phyloP scores from a whole-genome alignment of 2,113 vertebrate species.

The Pachyramphus minor region DNA sequence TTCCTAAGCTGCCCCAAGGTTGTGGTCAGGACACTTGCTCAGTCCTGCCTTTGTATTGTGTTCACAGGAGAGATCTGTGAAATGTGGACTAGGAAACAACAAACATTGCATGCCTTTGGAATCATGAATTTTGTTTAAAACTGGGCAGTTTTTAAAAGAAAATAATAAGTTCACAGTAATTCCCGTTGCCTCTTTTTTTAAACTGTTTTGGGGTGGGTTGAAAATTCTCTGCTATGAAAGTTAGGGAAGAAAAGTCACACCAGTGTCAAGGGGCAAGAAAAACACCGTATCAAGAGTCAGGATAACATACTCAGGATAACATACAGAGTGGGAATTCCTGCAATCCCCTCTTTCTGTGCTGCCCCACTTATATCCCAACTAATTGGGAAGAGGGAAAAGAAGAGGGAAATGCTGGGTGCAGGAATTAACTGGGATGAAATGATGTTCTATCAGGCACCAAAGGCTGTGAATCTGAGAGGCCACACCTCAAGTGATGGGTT shows the following conservation, averaged over 20 bases:
- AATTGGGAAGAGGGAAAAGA: background rate
- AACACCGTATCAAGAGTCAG: background rate
- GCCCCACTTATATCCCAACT: background rate
- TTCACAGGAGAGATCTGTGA: background rate
- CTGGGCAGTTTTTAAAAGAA: background rate
- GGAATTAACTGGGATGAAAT: accelerated
- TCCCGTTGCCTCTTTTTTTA: background rate
- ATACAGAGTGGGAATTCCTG: background rate
- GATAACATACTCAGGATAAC: background rate
- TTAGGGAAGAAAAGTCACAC: background rate
- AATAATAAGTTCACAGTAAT: background rate
- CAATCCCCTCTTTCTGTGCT: background rate
- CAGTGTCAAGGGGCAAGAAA: background rate
- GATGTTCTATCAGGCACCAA: background rate
- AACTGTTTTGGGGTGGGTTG: background rate
- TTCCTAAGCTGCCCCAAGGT: background rate
- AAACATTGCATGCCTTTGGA: background rate
- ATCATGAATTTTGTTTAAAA: background rate
- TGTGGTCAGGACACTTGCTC: constrained; percentile 1
- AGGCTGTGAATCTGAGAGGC: background rate
- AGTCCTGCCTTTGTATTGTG: background rate
- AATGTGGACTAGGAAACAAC: background rate
- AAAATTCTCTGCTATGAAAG: background rate
- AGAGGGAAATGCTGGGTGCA: background rate
- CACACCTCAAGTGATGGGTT: background rate